Conservation (phyloP, 2,888 invertebrate genomes). For the Steinernema scapterisci region DNA sequence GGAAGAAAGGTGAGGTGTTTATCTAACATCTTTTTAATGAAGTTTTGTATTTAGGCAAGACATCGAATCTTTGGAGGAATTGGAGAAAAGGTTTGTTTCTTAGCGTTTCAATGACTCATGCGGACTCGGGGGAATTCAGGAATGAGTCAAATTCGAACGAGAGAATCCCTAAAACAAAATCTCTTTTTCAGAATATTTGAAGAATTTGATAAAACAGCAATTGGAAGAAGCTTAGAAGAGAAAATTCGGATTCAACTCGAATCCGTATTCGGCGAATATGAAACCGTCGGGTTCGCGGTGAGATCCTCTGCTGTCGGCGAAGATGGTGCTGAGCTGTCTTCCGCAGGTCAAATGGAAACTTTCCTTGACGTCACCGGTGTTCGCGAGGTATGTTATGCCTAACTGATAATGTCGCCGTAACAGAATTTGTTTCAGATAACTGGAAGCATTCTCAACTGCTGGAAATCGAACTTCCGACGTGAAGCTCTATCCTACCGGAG, state of each 20-base stretch:
- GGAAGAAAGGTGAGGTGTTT: slow-evolving; percentile 11
- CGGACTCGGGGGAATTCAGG: too few species aligned
- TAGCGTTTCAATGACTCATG: background rate
- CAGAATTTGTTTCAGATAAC: slow-evolving; percentile 43
- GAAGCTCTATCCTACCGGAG: slow-evolving; percentile 81
- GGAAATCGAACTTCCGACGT: slow-evolving; percentile 81
- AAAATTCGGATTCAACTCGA: slow-evolving; percentile 35
- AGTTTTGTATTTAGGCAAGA: background rate
- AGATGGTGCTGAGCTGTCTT: slow-evolving; percentile 73
- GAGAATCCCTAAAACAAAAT: too few species aligned
- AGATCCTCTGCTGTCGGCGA: slow-evolving; percentile 72
- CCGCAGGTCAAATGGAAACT: slow-evolving; percentile 84
- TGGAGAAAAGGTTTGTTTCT: background rate
- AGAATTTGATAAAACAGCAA: slow-evolving; percentile 21
- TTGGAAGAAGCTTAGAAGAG: slow-evolving; percentile 21
- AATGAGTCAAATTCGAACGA: slow-evolving; percentile 20
- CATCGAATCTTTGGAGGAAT: background rate
- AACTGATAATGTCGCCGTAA: background rate
- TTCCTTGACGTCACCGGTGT: slow-evolving; percentile 74
- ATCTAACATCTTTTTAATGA: background rate
- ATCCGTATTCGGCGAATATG: slow-evolving; percentile 38
- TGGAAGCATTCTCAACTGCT: slow-evolving; percentile 76
- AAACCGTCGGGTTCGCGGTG: slow-evolving; percentile 60
- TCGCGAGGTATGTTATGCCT: slow-evolving; percentile 61
- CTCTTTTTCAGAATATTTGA: slow-evolving; percentile 35